Evolutionary conservation across 2,797 vertebrate species (phyloP), one percentile per base, ranked within the genome.

Genomic region (Crocodylus rhombifer): DNA sequence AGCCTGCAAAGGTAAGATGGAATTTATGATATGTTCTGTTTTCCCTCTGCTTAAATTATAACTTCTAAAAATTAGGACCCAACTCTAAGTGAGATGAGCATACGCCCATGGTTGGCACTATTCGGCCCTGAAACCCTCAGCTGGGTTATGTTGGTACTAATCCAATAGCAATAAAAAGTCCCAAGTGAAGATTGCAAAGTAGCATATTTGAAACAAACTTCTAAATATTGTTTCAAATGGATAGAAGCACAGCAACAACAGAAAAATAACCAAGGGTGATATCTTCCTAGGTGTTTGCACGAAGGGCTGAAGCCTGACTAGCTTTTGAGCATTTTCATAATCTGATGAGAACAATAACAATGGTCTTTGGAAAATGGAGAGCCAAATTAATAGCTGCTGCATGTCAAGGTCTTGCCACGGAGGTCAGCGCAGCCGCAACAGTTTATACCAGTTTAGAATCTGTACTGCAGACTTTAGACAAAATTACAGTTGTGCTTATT

Each of bases 401-500:
- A 33, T 69, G 42, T 14, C 33, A 36, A 13, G 12, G 23, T 42
- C 33, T 12, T 21, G 13, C 67, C 33, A 42, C n/a, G 30, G 33
- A 36, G 2, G 0, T 5, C 64, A 13, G 1, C 55, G 65, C 60
- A 51, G 26, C 75, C 33, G 30, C 21, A 13, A 17, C 5, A 6
- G 6, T 23, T 67, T 3, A 13, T 18, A 69, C 14, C 65, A 4
- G 33, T 1, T 61, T 21, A 62, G 42, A 64, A 14, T 18, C 4
- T 2, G 17, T 2, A 1, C 25, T 17, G 65, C 7, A 60, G 83
- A 15, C 14, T 3, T 3, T 20, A 3, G 23, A 1, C 33, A 30
- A 28, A n/a, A 55, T 0, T 18, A 23, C 17, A 18, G 0, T 7
- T 4, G 6, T 2, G 20, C 3, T 51, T 20, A 26, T n/a, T 20